Conservation (phyloP, 2,113 vertebrate species). For the Dolichotis patagonum region DNA sequence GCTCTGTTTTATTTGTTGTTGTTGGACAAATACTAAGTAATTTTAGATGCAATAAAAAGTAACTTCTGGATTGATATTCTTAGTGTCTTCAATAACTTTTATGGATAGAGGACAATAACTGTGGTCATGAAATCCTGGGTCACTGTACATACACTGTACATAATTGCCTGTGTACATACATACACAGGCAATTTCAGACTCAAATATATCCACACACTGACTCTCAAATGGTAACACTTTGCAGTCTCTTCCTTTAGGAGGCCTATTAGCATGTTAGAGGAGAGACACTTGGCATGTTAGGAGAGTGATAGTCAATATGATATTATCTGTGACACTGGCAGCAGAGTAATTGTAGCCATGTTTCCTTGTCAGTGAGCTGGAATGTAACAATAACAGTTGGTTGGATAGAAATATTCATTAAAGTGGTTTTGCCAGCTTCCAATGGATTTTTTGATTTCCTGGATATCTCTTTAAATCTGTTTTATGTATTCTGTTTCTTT, state of each 20-base stretch:
- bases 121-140: background rate
- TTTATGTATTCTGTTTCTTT: no score
- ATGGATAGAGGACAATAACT: background rate
- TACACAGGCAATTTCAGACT: background rate
- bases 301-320: background rate
- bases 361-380: background rate
- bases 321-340: background rate
- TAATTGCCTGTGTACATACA: no score
- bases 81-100: background rate
- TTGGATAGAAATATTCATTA: background rate
- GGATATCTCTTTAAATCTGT: no score
- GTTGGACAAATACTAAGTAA: background rate
- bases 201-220: background rate
- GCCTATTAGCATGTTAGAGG: background rate
- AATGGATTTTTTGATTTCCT: no score
- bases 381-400: background rate
- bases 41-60: background rate
- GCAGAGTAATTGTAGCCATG: background rate
- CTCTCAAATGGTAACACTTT: background rate
- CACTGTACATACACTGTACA: background rate
- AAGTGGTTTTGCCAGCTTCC: background rate
- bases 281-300: background rate
- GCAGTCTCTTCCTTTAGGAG: background rate
- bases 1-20: background rate
- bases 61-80: background rate